Conservation (phyloP, 2,113 vertebrate genomes). For the Alouatta palliata region DNA sequence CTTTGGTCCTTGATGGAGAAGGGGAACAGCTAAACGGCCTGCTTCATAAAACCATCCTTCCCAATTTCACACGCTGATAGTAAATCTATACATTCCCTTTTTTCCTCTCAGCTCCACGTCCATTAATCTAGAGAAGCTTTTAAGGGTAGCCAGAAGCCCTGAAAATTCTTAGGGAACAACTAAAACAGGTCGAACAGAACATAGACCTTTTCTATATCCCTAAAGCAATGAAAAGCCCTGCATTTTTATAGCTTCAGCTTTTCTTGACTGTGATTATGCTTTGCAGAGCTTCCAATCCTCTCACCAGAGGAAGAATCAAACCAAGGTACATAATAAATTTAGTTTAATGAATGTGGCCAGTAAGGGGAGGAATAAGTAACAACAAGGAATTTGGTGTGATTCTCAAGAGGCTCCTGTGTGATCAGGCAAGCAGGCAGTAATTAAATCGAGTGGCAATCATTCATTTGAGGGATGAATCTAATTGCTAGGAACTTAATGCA, state of each 20-base stretch:
- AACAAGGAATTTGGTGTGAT: background rate
- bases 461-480: slow-evolving; percentile 54
- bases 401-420: slow-evolving; percentile 37
- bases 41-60: background rate
- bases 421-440: slow-evolving; percentile 49
- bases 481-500: slow-evolving; percentile 45
- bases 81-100: background rate
- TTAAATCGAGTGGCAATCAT: slow-evolving; percentile 65
- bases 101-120: background rate
- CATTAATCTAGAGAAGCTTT: background rate
- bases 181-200: background rate
- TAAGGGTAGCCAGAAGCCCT: background rate
- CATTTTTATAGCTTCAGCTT: background rate
- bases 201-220: background rate
- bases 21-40: background rate
- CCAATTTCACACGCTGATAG: background rate
- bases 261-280: background rate
- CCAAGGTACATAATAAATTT: background rate
- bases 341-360: slow-evolving; percentile 34
- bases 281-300: background rate
- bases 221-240: background rate
- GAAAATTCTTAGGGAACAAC: background rate
- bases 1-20: background rate
- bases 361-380: background rate
- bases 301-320: slow-evolving; percentile 1